Evolutionary conservation across 2,888 invertebrate species (phyloP).

Genomic region (Ophion slaviceki): DNA sequence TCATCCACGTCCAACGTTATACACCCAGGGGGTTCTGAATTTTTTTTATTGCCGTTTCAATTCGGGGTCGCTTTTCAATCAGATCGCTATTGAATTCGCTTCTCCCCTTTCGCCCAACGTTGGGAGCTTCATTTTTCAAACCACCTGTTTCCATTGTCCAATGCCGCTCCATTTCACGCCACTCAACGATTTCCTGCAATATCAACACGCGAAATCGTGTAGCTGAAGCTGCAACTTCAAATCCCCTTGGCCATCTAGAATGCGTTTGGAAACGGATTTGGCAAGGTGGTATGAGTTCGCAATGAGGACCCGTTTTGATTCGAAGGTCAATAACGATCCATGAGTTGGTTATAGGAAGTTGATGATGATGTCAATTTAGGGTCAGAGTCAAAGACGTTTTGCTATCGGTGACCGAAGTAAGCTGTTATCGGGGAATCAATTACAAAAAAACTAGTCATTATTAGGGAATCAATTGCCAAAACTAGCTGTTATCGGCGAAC

Average conservation of each 20-base stretch:
- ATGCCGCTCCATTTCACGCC: conserved; percentile 15
- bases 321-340: not conserved
- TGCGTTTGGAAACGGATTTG: not conserved
- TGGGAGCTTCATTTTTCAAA: conserved; percentile 21
- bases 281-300: not conserved
- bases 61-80: conserved; percentile 41
- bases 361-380: not conserved
- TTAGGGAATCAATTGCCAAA: not conserved
- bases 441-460: not conserved
- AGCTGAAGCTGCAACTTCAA: not conserved
- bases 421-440: not conserved
- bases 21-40: not conserved
- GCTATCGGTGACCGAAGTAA: not conserved
- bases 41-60: conserved; percentile 40
- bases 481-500: not conserved
- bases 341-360: not conserved
- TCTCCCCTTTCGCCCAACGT: conserved; percentile 5
- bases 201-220: not conserved
- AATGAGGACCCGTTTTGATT: not conserved
- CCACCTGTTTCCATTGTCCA: conserved; percentile 25
- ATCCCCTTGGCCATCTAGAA: not conserved
- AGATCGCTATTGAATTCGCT: conserved; percentile 12
- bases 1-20: conserved; percentile 17
- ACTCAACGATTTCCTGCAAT: not conserved
- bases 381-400: too few species aligned